Evolutionary conservation across 2,113 vertebrate species (phyloP), one percentile per base, ranked within the genome.

Genomic region (Camelus bactrianus): DNA sequence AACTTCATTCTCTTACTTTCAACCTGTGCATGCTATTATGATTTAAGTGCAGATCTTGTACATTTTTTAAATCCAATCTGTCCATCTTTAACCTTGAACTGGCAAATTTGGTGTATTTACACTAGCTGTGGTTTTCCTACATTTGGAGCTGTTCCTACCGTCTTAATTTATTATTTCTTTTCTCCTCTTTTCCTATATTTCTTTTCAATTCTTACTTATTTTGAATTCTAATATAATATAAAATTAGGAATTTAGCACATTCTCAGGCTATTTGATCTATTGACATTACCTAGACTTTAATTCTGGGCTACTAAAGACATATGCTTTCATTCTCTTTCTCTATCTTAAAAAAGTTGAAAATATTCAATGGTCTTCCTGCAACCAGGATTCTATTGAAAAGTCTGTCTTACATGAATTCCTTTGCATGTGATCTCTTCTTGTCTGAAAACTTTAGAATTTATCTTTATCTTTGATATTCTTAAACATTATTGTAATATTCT

Each of bases 381-480:
- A 72, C n/a, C 9, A 69, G 28, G 26, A 42, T 62, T 72, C 64
- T 50, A 19, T 38, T 73, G 76, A 62, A 82, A 73, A 64, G 30
- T 88, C 64, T 54, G 15, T 58, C 54, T 60, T 60, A 80, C 5
- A 32, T 14, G 32, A 42, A 73, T 22, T 52, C 4, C 15, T 54
- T 81, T 73, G 22, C 11, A 35, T 22, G 16, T 54, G 56, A 81
- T n/a, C 58, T 69, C 17, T 42, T 77, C 19, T 42, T 73, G 46
- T 54, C 11, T 65, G 28, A 22, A 60, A 82, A 75, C 15, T 50
- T 73, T 20, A 62, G 35, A 73, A 67, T 76, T 15, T 73, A 73
- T 64, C 28, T 38, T 84, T 69, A 30, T 52, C 50, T 92, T 89
- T 56, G 30, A 83, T 89, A 76, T 75, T 75, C 54, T 94, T 73